Percentiles rank a stretch among this genome's conserved stretches.
These are phyloP conservation scores for Monoplex corrugatus DNA, from an alignment of 2,888 invertebrate genomes.

Conservation along the genomic window DNA sequence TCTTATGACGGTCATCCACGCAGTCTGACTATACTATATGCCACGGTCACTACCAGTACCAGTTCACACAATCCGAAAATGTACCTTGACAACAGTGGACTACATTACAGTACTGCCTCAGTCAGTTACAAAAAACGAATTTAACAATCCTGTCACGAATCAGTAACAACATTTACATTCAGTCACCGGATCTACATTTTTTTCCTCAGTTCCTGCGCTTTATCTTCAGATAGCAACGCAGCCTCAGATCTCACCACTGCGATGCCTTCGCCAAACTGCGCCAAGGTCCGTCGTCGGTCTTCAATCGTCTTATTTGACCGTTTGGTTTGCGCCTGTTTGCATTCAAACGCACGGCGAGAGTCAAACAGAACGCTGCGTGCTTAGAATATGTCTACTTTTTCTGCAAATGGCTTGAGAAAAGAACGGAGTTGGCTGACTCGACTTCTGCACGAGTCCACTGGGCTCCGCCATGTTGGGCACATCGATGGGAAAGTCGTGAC, in stretches of 20 bases:
- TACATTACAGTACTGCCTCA: no score
- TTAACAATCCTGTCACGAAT: not conserved
- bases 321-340: not conserved
- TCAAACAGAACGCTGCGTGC: conserved; percentile 17
- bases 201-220: no score
- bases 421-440: conserved; percentile 1
- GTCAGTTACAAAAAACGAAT: no score
- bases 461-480: conserved; percentile 48
- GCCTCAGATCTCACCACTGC: no score
- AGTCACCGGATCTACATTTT: not conserved
- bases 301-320: not conserved
- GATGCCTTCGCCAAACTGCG: not conserved
- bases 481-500: conserved; percentile 51
- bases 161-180: not conserved
- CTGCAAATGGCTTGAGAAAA: conserved; percentile 5
- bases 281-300: conserved; percentile 11
- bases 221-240: no score
- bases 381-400: not conserved
- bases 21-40: no score
- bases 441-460: conserved; percentile 43
- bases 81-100: no score
- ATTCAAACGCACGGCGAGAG: not conserved
- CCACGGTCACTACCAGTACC: no score
- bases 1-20: no score
- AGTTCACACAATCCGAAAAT: no score